Evolutionary conservation across 2,888 invertebrate genomes (phyloP), one percentile per base, ranked within the genome.

Genomic region (Adela reaumurella): DNA sequence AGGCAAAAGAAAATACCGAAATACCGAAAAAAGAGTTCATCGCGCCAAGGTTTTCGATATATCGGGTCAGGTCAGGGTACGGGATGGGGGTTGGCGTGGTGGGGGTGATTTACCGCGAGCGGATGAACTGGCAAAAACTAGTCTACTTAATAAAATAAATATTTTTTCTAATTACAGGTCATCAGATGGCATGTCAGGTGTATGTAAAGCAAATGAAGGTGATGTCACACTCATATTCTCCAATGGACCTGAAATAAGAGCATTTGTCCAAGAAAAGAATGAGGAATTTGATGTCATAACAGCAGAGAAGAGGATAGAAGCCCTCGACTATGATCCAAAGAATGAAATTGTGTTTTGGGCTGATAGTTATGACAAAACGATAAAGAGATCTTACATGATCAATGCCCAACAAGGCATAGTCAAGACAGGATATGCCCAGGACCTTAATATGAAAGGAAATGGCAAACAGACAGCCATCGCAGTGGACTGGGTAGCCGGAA

Each of bases 321-420:
- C 94, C 0, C 76, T 99, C 47, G 98, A 97, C 68, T 93, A 92
- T 60, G 92, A 97, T 68, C 89, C 92, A 0, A 83, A 82, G 51
- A 74, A 81, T 18, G 90, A 94, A 63, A 91, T 94, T 64, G 79
- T 98, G 49, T 98, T 94, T 79, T 99, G 98, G 97, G 93, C 94
- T 0, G 97, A 98, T 66, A 90, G 91, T 55, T 90, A 91, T 60
- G 90, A 93, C 52, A 89, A 90, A 64, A 90, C 91, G 1, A 94
- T 97, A 55, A 94, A 94, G 65, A 83, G 97, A 1, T 94, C 96
- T 0, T 93, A 90, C 65, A 90, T 97, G 86, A 84, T 95, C 1
- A 86, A 90, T 56, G 92, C 91, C 0, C 72, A 83, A 19, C 79
- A 87, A 52, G 91, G 92, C 2, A 81, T 88, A 62, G 92, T 87